Evolutionary conservation across 2,888 invertebrate genomes (phyloP).

Genomic region (Dichetophora obliterata): DNA sequence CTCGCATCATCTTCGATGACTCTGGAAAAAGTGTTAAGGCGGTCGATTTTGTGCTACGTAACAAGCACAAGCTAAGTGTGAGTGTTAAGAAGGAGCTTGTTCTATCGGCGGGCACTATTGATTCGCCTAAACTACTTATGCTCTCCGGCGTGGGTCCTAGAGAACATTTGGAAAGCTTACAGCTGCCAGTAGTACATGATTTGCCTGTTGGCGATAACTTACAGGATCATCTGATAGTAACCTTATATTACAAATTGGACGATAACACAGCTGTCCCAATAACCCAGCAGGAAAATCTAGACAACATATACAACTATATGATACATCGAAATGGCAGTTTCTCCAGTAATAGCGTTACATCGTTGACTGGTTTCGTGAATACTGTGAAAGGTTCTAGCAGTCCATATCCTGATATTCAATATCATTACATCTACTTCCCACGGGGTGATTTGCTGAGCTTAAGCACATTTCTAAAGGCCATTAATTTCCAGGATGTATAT

Average conservation of each 20-base stretch:
- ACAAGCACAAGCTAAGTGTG: slow-evolving; percentile 45
- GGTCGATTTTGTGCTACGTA: slow-evolving; percentile 71
- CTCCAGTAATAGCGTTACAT: slow-evolving; percentile 62
- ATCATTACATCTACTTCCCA: slow-evolving; percentile 66
- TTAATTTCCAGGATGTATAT: slow-evolving; percentile 48
- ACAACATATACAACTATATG: slow-evolving; percentile 69
- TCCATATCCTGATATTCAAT: slow-evolving; percentile 74
- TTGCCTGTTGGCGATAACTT: slow-evolving; percentile 78
- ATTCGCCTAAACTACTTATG: slow-evolving; percentile 58
- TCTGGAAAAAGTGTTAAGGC: slow-evolving; percentile 68
- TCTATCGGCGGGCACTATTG: slow-evolving; percentile 57
- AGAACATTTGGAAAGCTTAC: slow-evolving; percentile 48
- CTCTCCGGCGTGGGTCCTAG: slow-evolving; percentile 59
- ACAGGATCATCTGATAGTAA: slow-evolving; percentile 82
- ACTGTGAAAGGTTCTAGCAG: slow-evolving; percentile 67
- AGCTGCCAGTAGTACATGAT: slow-evolving; percentile 52
- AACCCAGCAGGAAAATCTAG: slow-evolving; percentile 58
- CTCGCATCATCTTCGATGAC: slow-evolving; percentile 71
- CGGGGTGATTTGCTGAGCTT: slow-evolving; percentile 49
- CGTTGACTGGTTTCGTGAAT: slow-evolving; percentile 73
- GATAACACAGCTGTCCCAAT: slow-evolving; percentile 42
- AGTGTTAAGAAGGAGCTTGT: slow-evolving; percentile 54
- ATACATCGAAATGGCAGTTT: slow-evolving; percentile 71
- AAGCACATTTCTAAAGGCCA: slow-evolving; percentile 34
- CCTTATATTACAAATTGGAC: slow-evolving; percentile 67